Conservation (phyloP, 2,113 vertebrate genomes). For the Cinclus cinclus region DNA sequence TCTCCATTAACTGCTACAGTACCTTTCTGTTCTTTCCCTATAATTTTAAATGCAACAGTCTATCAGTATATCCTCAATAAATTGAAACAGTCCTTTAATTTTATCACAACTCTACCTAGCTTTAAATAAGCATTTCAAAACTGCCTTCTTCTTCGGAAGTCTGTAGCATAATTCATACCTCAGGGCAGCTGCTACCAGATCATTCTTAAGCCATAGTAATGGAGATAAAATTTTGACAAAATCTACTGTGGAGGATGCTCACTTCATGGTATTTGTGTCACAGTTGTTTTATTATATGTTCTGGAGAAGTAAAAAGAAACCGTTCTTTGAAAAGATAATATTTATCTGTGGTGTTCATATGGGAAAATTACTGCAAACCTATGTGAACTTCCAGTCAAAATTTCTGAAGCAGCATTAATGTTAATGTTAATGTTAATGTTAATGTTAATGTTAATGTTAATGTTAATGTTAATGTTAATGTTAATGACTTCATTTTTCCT, state of each 20-base stretch:
- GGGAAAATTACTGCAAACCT: neutral
- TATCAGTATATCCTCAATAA: neutral
- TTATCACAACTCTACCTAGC: neutral
- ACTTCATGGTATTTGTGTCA: neutral
- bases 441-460: too few relatives aligned
- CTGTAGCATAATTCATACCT: neutral
- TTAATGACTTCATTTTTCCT: neutral
- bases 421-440: neutral
- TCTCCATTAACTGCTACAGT: neutral
- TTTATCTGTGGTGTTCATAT: neutral
- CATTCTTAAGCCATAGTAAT: neutral
- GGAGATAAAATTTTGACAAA: neutral
- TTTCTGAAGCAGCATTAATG: neutral
- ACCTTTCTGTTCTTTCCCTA: neutral
- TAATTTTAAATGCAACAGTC: neutral
- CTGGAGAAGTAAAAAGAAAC: neutral
- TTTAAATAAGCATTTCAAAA: conserved; percentile 19
- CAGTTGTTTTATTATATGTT: neutral
- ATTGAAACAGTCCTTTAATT: neutral
- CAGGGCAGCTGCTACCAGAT: neutral
- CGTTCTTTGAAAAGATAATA: neutral
- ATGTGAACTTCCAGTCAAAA: neutral
- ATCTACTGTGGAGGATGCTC: neutral
- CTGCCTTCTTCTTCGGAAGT: neutral
- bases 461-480: neutral